phyloP scores from a whole-genome alignment of 2,888 invertebrate genomes.

The Protodeltote pygarga region DNA sequence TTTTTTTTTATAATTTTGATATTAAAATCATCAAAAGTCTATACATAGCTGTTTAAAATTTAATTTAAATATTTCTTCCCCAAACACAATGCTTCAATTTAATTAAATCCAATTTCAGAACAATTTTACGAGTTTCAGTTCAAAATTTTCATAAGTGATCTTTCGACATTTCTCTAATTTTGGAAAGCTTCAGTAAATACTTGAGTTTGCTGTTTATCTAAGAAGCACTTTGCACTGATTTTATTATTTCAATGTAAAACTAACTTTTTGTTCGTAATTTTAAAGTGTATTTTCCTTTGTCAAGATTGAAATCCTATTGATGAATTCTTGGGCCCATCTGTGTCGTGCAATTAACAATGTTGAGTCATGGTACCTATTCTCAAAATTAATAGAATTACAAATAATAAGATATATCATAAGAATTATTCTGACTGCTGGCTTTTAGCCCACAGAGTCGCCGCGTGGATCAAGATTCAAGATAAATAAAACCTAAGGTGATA shows the following conservation, averaged over 20 bases:
- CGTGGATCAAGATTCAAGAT: too few relatives aligned
- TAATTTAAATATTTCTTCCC: too few relatives aligned
- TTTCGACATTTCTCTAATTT: constrained; percentile 16
- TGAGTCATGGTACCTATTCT: constrained; percentile 47
- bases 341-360: constrained; percentile 60
- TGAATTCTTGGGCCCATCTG: constrained; percentile 59
- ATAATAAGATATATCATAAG: not conserved
- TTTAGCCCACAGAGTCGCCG: too few relatives aligned
- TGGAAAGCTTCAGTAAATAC: constrained; percentile 22
- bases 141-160: constrained; percentile 13
- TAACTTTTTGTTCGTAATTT: not conserved
- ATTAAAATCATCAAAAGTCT: too few relatives aligned
- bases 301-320: constrained; percentile 46
- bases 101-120: not conserved
- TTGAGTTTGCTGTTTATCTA: constrained; percentile 35
- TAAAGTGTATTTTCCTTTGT: constrained; percentile 38
- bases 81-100: not conserved
- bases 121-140: constrained; percentile 5
- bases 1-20: too few relatives aligned
- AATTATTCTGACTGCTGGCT: too few relatives aligned
- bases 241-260: constrained; percentile 6
- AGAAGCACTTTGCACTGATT: constrained; percentile 32
- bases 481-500: too few relatives aligned
- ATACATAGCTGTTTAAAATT: too few relatives aligned
- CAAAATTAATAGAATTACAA: constrained; percentile 5